Evolutionary conservation across 2,888 invertebrate genomes (phyloP), one percentile per base, ranked within the genome.

Genomic region (Oligia latruncula): DNA sequence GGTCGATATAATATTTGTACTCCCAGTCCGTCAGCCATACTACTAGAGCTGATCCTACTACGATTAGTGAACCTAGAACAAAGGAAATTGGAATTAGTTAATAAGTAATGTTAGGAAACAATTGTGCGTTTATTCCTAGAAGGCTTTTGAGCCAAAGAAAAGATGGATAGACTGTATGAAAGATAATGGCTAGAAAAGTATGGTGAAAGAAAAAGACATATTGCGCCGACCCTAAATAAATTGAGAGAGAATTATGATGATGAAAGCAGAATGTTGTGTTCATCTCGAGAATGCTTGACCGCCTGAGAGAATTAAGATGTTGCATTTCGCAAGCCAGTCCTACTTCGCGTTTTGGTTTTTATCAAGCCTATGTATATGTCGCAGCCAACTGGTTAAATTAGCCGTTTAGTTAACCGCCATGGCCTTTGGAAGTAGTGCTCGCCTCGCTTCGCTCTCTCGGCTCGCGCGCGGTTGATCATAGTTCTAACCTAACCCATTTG

Each of bases 1-100:
- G 99, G 96, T 99, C 99, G 91, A 99, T 98, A 95, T 99, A 99
- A 93, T 97, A 98, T 90, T 97, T 98, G 95, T 98, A 98, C 90
- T 97, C 89, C 98, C 99, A 99, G 0, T 98, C 97, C 0, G 98
- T 98, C 74, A 98, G 97, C 98, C 98, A 98, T 43, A 98, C 98
- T 52, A 98, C 97, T 89, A 97, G 92, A 40, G 99, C 99, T 77
- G 99, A 99, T 71, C 98, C 97, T 68, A 99, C 98, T 20, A 99
- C 99, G 89, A 99, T 98, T 2, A 99, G 97, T 0, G 99, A 99
- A 75, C 98, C 98, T 91, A 97, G 89, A 90, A 98, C 98, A 95
- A 89, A 49, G n/a, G 29, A 74, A 98, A 77, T 60, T 60, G 58
- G 0, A 0, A 23, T 74, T 43, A 3, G 40, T 62, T 20, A 46